A percentile compares a stretch with the other conserved stretches of the same genome.
These are phyloP conservation scores for Zapornia atra DNA, from an alignment of 2,113 vertebrate genomes.

Conservation along the genomic window DNA sequence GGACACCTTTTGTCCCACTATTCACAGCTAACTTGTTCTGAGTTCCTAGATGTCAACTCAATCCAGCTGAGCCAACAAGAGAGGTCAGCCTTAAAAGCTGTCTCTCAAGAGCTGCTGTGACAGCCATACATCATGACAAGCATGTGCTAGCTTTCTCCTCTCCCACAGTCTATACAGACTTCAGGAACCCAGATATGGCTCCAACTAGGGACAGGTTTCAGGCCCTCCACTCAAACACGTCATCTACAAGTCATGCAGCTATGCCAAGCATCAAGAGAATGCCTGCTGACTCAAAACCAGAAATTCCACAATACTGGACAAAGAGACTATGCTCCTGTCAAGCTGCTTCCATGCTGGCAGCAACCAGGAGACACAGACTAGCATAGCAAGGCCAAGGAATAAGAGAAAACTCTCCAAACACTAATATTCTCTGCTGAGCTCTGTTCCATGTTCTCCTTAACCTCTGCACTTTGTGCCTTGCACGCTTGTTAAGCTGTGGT, in stretches of 20 bases:
- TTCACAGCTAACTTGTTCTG: background rate
- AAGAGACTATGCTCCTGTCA: background rate
- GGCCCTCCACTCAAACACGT: background rate
- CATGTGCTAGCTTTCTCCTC: background rate
- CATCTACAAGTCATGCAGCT: background rate
- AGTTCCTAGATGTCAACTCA: rapidly evolving
- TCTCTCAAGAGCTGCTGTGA: background rate
- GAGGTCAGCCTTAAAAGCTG: background rate
- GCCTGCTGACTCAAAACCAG: background rate
- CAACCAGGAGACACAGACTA: background rate
- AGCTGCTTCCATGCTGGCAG: background rate
- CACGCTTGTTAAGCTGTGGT: background rate
- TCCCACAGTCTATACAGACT: background rate
- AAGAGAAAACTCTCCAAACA: background rate
- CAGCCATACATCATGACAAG: background rate
- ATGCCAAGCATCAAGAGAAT: background rate
- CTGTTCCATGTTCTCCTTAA: background rate
- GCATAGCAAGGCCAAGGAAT: background rate
- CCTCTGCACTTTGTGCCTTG: background rate
- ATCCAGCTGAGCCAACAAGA: background rate
- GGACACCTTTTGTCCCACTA: background rate
- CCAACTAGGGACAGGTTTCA: rapidly evolving
- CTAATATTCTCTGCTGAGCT: background rate
- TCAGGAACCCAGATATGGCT: background rate
- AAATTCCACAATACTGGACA: background rate